Percentiles rank a stretch among this genome's conserved stretches.
phyloP scores from a whole-genome alignment of 2,113 vertebrate species.

The Echinops telfairi region DNA sequence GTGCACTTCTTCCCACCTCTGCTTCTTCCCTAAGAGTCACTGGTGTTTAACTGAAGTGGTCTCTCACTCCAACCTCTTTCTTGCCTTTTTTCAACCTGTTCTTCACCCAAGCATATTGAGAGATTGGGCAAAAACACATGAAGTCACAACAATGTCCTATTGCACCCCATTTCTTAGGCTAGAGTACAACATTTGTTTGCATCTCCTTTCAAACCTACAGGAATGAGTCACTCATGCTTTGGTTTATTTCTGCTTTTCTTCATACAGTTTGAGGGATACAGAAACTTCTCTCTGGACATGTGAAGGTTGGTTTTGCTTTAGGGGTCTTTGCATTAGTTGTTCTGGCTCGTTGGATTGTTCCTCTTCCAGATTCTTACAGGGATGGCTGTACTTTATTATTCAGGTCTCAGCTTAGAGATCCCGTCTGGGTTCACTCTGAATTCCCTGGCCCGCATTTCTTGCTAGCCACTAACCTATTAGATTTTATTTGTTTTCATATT shows the following conservation, averaged over 20 bases:
- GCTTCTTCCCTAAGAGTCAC: background rate
- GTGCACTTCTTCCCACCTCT: background rate
- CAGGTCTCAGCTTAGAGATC: background rate
- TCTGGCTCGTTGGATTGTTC: background rate
- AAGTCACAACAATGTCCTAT: background rate
- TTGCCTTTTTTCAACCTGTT: background rate
- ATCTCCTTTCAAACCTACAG: background rate
- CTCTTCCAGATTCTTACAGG: background rate
- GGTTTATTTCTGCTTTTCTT: background rate
- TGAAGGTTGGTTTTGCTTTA: background rate
- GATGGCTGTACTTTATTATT: background rate
- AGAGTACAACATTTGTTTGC: background rate
- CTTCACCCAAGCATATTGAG: background rate
- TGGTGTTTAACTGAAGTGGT: background rate
- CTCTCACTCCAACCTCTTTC: background rate
- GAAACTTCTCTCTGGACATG: background rate
- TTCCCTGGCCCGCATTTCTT: background rate
- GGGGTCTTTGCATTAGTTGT: background rate
- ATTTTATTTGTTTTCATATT: background rate
- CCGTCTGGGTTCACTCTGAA: background rate
- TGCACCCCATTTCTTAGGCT: background rate
- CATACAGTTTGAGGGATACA: background rate
- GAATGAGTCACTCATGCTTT: background rate
- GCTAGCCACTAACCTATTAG: background rate
- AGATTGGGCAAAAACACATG: background rate